A percentile compares a stretch with the other conserved stretches of the same genome.
These are phyloP conservation scores for Drosophila ohnishii DNA, from an alignment of 1,140 invertebrate genomes.

Conservation along the genomic window DNA sequence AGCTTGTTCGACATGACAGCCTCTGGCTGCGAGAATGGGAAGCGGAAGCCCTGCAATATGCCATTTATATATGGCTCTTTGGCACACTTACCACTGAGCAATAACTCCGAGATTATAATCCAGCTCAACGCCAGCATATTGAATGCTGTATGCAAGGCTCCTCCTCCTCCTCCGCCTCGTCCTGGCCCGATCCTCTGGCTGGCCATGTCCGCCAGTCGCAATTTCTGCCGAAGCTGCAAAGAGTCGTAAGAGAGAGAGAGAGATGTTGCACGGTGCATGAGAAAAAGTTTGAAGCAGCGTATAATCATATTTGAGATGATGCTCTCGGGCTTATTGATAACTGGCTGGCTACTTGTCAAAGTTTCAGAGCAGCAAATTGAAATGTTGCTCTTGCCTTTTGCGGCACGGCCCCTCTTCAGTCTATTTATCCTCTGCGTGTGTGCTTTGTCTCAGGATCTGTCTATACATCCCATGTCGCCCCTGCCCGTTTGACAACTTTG, in stretches of 20 bases:
- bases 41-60: slow-evolving; percentile 35
- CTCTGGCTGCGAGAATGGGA: slow-evolving; percentile 9
- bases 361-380: slow-evolving; percentile 51
- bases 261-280: slow-evolving; percentile 31
- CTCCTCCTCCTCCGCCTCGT: not conserved
- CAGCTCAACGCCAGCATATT: slow-evolving; percentile 76
- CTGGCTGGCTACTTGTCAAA: slow-evolving; percentile 59
- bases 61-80: slow-evolving; percentile 36
- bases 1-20: slow-evolving; percentile 52
- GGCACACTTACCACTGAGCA: slow-evolving; percentile 77
- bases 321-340: slow-evolving; percentile 71
- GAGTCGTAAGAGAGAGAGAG: slow-evolving; percentile 41
- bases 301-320: slow-evolving; percentile 69
- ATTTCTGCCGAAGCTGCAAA: slow-evolving; percentile 33
- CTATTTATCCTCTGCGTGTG: slow-evolving; percentile 30
- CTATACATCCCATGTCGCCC: slow-evolving; percentile 7
- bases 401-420: slow-evolving; percentile 13
- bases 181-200: slow-evolving; percentile 23
- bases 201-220: slow-evolving; percentile 52
- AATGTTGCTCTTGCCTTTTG: slow-evolving; percentile 44
- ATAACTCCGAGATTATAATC: slow-evolving; percentile 81
- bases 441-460: slow-evolving; percentile 21
- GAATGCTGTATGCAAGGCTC: slow-evolving; percentile 58
- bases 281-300: slow-evolving; percentile 61
- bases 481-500: slow-evolving; percentile 60